A percentile compares a stretch with the other conserved stretches of the same genome.
Evolutionary conservation across 2,888 invertebrate genomes (phyloP).

Genomic region (Tiliacea citrago): DNA sequence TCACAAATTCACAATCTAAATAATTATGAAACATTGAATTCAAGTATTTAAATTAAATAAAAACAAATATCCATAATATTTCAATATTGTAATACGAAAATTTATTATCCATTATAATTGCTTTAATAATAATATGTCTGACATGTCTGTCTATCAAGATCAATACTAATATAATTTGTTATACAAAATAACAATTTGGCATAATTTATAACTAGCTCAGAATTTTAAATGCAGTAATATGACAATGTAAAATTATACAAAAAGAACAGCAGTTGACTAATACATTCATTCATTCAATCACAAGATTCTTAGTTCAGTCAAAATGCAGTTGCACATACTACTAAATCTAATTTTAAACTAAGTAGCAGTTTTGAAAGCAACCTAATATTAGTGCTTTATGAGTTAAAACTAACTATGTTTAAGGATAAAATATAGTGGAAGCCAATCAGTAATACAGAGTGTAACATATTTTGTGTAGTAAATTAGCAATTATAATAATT

Average conservation of each 20-base stretch:
- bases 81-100: constrained; percentile 64
- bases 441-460: constrained; percentile 77
- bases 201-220: constrained; percentile 84
- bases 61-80: constrained; percentile 65
- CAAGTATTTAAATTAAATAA: constrained; percentile 75
- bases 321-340: constrained; percentile 84
- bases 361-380: constrained; percentile 87
- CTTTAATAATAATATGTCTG: constrained; percentile 42
- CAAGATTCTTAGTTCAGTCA: constrained; percentile 87
- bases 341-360: constrained; percentile 80
- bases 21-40: constrained; percentile 76
- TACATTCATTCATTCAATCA: constrained; percentile 87
- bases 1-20: constrained; percentile 81
- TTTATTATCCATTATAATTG: constrained; percentile 61
- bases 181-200: constrained; percentile 88
- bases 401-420: constrained; percentile 74
- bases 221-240: constrained; percentile 86
- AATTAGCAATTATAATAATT: constrained; percentile 59
- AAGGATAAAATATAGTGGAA: constrained; percentile 79
- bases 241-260: constrained; percentile 84
- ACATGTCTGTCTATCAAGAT: constrained; percentile 71
- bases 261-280: constrained; percentile 80
- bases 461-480: constrained; percentile 58
- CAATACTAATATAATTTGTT: constrained; percentile 78
- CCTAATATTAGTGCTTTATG: constrained; percentile 86